A percentile compares a stretch with the other conserved stretches of the same genome.
Evolutionary conservation across 2,113 vertebrate genomes (phyloP).

Genomic region (Austrofundulus limnaeus): DNA sequence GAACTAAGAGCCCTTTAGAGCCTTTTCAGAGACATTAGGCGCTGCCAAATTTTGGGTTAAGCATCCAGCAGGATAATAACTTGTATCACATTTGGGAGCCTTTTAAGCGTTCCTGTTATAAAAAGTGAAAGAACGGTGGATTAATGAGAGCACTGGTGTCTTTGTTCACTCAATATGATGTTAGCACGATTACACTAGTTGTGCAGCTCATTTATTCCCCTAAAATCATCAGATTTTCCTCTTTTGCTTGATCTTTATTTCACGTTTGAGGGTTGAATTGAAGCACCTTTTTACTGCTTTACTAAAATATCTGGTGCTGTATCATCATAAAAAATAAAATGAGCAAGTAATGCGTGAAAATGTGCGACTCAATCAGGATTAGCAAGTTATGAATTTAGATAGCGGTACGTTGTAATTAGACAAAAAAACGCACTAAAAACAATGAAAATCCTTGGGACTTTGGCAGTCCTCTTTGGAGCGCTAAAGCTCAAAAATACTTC

Average conservation of each 20-base stretch:
- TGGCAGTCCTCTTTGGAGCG: too few species aligned
- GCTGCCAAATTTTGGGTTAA: constrained; percentile 32
- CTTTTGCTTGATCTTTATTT: neutral
- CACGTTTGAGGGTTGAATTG: too few species aligned
- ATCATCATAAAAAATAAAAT: too few species aligned
- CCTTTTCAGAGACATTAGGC: constrained; percentile 37
- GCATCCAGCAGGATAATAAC: constrained; percentile 43
- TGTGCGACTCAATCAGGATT: too few species aligned
- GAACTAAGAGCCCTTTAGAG: constrained; percentile 34
- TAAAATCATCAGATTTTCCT: constrained; percentile 3
- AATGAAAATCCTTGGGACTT: too few species aligned
- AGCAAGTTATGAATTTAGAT: too few species aligned
- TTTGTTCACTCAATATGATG: constrained; percentile 21
- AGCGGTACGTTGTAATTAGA: too few species aligned
- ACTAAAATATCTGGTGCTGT: too few species aligned
- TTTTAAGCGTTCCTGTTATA: constrained; percentile 28
- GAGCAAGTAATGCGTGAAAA: too few species aligned
- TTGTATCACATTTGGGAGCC: constrained; percentile 22
- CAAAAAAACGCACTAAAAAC: too few species aligned
- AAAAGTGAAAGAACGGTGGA: constrained; percentile 11
- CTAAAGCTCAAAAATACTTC: too few species aligned
- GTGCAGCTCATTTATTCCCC: constrained; percentile 3
- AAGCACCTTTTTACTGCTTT: too few species aligned
- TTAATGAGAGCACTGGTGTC: constrained; percentile 27
- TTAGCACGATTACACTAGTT: constrained; percentile 15